phyloP scores from a whole-genome alignment of 2,888 invertebrate species.

The Lasioglossum oenotherae region DNA sequence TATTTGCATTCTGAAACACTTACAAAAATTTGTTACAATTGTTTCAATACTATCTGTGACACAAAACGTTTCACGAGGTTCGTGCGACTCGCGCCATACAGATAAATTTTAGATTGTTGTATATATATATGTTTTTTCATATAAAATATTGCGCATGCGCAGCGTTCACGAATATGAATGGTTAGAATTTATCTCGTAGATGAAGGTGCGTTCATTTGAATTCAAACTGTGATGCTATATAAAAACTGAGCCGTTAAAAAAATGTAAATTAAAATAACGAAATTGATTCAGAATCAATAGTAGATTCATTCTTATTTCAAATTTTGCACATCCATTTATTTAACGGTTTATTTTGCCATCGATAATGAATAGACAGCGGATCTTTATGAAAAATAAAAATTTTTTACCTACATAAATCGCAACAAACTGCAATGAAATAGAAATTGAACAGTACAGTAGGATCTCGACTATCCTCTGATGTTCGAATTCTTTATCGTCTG shows the following conservation, averaged over 20 bases:
- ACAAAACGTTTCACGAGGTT: constrained; percentile 52
- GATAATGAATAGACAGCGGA: too few relatives aligned
- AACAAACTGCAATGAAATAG: too few relatives aligned
- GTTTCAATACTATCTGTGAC: constrained; percentile 40
- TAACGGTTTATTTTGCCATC: background rate
- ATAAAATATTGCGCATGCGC: constrained; percentile 5
- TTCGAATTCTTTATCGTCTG: too few relatives aligned
- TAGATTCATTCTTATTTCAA: background rate
- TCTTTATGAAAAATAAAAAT: too few relatives aligned
- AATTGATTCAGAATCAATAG: background rate
- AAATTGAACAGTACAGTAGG: too few relatives aligned
- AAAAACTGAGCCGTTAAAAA: background rate
- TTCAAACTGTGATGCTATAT: constrained; percentile 37
- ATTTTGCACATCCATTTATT: background rate
- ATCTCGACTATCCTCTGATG: too few relatives aligned
- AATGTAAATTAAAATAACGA: background rate
- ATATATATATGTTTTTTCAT: background rate
- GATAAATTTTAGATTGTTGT: constrained; percentile 23
- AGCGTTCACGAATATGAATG: constrained; percentile 11
- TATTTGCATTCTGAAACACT: constrained; percentile 22
- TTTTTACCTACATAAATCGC: too few relatives aligned
- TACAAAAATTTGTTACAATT: constrained; percentile 44
- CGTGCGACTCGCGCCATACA: constrained; percentile 57
- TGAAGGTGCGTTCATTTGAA: constrained; percentile 69
- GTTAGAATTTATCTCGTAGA: constrained; percentile 31